A percentile compares a stretch with the other conserved stretches of the same genome.
Conservation (phyloP, 64 coral and sea anemone genomes). For the Dendronephthya gigantea region DNA sequence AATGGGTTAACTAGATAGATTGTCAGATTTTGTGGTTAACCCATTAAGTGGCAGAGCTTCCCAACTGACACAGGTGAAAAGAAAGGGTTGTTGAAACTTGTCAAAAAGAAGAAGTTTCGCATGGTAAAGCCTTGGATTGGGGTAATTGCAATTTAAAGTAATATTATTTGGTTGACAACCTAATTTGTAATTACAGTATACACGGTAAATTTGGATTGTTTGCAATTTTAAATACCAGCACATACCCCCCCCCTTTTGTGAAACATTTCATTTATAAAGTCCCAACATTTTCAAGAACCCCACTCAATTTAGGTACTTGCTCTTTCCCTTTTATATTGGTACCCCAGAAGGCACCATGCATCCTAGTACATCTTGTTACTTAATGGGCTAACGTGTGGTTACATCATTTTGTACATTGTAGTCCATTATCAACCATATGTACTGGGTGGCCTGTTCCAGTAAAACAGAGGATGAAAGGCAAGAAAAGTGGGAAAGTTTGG, state of each 20-base stretch:
- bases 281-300: too few species aligned
- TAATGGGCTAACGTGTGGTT: too few species aligned
- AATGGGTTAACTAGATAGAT: too few species aligned
- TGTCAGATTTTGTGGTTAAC: too few species aligned
- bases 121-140: neutral
- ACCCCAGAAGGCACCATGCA: too few species aligned
- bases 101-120: conserved; percentile 1
- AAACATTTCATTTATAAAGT: too few species aligned
- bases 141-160: neutral
- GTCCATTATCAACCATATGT: conserved; percentile 30
- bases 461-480: neutral
- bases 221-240: neutral
- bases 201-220: neutral
- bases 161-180: neutral
- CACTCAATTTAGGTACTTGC: too few species aligned
- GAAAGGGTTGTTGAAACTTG: neutral
- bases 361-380: too few species aligned
- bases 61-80: neutral
- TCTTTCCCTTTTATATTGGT: too few species aligned
- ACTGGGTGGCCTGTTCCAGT: conserved; percentile 26
- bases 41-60: too few species aligned
- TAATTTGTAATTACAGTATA: neutral
- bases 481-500: neutral
- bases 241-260: too few species aligned
- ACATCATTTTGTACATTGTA: too few species aligned